A percentile compares a stretch with the other conserved stretches of the same genome.
Conservation (phyloP, 2,888 invertebrate genomes). For the Trichacis sp. region DNA sequence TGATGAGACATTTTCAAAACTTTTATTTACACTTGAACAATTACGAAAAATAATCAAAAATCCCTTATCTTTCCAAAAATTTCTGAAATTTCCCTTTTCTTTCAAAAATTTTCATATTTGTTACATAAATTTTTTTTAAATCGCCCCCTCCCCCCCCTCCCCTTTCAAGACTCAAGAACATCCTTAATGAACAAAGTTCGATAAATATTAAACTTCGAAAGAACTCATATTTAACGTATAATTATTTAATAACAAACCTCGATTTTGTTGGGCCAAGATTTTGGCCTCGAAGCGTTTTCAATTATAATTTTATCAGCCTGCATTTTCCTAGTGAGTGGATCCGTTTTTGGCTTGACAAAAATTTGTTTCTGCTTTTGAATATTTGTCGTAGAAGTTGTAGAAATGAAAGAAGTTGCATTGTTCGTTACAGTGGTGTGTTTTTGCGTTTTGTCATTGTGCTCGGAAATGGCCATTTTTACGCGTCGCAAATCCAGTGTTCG, state of each 20-base stretch:
- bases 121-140: no score
- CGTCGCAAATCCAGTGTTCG: conserved; percentile 66
- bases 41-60: no score
- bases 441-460: conserved; percentile 61
- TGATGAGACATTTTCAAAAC: no score
- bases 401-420: conserved; percentile 37
- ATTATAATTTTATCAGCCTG: conserved; percentile 56
- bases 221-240: no score
- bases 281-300: conserved; percentile 54
- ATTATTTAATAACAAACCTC: conserved; percentile 58
- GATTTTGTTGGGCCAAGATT: conserved; percentile 66
- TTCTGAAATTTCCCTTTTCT: no score
- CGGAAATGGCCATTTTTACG: conserved; percentile 67
- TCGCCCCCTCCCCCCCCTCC: no score
- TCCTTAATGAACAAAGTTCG: no score
- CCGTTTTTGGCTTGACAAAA: conserved; percentile 63
- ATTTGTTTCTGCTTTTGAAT: conserved; percentile 48
- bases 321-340: conserved; percentile 64
- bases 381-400: conserved; percentile 28
- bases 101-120: no score
- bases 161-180: no score
- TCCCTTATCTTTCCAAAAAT: no score
- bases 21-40: no score
- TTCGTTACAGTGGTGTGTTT: conserved; percentile 49
- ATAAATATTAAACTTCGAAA: no score